Percentiles rank a stretch among this genome's conserved stretches.
phyloP scores from a whole-genome alignment of 2,113 vertebrate genomes.

The Platysteira castanea region DNA sequence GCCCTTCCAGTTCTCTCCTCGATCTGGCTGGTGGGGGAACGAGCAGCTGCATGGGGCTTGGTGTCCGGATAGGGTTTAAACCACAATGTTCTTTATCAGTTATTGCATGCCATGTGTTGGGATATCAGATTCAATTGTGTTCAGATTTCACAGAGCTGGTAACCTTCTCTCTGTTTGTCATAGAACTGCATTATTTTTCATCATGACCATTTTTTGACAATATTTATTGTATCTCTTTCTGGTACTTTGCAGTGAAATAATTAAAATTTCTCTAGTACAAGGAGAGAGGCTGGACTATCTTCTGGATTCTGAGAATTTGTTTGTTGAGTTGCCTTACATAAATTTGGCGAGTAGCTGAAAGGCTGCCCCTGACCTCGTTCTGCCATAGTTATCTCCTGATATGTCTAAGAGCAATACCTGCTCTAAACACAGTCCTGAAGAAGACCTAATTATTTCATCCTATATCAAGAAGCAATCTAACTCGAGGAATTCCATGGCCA shows the following conservation, averaged over 20 bases:
- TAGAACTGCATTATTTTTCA: neutral
- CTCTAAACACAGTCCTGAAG: neutral
- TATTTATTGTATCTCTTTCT: neutral
- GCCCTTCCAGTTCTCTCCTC: fast-evolving
- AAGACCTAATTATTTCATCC: neutral
- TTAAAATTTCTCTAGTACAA: neutral
- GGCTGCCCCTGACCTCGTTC: neutral
- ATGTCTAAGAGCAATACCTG: neutral
- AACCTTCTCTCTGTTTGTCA: neutral
- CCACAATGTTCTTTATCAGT: neutral
- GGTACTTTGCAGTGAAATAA: neutral
- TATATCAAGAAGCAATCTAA: fast-evolving
- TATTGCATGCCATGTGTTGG: neutral
- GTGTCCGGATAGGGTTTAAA: neutral
- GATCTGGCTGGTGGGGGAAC: fast-evolving
- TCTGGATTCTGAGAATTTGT: neutral
- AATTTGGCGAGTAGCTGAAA: neutral
- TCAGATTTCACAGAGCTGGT: neutral
- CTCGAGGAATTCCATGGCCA: neutral
- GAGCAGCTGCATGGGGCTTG: fast-evolving
- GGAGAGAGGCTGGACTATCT: neutral
- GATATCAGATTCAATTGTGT: neutral
- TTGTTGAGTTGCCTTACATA: neutral
- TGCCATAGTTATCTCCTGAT: neutral
- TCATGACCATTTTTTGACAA: neutral